Conservation (phyloP, 1,140 invertebrate genomes). For the Eulimnadia texana region DNA sequence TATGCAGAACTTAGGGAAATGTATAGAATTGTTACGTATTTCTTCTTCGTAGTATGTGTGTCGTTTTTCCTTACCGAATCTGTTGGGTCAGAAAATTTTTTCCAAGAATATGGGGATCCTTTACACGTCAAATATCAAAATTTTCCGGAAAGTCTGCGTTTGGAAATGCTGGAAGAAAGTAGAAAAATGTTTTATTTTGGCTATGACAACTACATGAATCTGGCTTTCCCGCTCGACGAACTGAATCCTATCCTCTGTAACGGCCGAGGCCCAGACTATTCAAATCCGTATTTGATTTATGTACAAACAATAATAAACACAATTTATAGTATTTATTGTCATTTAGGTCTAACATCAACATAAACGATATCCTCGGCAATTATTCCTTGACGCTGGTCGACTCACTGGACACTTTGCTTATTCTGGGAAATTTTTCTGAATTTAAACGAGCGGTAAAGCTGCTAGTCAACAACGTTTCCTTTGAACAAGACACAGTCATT, state of each 20-base stretch:
- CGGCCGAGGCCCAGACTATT: constrained; percentile 39
- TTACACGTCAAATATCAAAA: constrained; percentile 34
- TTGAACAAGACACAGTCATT: constrained; percentile 47
- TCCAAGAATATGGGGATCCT: constrained; percentile 28
- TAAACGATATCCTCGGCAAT: constrained; percentile 56
- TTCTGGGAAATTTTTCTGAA: constrained; percentile 46
- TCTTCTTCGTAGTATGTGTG: not conserved
- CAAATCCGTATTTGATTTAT: constrained; percentile 36
- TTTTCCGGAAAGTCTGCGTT: constrained; percentile 27
- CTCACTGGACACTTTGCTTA: constrained; percentile 45
- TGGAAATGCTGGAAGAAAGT: constrained; percentile 27
- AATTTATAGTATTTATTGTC: constrained; percentile 8
- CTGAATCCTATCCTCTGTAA: constrained; percentile 46
- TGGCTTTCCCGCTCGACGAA: constrained; percentile 53
- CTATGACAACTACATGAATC: constrained; percentile 47
- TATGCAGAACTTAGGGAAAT: not conserved
- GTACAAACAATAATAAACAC: not conserved
- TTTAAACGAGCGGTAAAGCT: constrained; percentile 45
- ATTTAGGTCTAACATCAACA: constrained; percentile 49
- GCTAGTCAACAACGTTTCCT: constrained; percentile 43
- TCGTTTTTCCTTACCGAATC: not conserved
- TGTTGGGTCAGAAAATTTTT: constrained; percentile 15
- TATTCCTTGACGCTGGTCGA: constrained; percentile 53
- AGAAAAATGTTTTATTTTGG: constrained; percentile 45
- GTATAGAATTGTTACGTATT: not conserved